Conservation (phyloP, 2,113 vertebrate species). For the Poecilia latipinna region DNA sequence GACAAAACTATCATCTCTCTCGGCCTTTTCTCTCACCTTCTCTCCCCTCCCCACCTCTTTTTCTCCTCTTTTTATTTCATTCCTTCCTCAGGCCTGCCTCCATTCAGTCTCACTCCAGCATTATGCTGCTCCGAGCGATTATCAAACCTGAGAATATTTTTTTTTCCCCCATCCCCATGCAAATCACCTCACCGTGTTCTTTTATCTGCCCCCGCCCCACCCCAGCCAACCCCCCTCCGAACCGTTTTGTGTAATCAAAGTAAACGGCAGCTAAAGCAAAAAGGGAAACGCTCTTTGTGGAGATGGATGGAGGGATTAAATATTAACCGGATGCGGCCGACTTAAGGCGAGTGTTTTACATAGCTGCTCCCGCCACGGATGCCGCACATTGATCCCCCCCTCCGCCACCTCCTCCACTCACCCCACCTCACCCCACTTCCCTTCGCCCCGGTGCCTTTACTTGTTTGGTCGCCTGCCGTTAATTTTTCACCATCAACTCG, state of each 20-base stretch:
- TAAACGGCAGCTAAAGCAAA: conserved; percentile 76
- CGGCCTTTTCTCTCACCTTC: background rate
- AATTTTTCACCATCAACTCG: conserved; percentile 74
- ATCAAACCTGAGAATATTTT: conserved; percentile 77
- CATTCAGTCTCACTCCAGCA: conserved; percentile 58
- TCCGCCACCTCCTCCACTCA: conserved; percentile 18
- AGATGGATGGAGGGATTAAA: conserved; percentile 82
- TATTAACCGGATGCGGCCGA: conserved; percentile 80
- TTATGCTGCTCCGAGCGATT: conserved; percentile 66
- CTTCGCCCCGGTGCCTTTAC: conserved; percentile 56
- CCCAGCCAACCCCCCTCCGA: conserved; percentile 41
- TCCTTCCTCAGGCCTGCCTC: conserved; percentile 49
- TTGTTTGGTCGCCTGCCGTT: conserved; percentile 70
- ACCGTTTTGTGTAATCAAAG: conserved; percentile 79
- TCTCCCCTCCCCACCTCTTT: too few species aligned
- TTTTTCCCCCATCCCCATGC: conserved; percentile 64
- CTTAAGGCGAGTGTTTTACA: conserved; percentile 82
- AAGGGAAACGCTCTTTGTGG: conserved; percentile 75
- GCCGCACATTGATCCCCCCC: conserved; percentile 70
- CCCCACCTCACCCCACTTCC: too few species aligned
- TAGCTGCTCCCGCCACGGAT: conserved; percentile 64
- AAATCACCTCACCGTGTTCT: conserved; percentile 71
- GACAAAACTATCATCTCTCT: conserved; percentile 24
- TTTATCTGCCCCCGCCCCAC: conserved; percentile 55
- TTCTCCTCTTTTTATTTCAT: conserved; percentile 18